A percentile compares a stretch with the other conserved stretches of the same genome.
These are phyloP conservation scores for Eriocheir sinensis DNA, from an alignment of 1,140 invertebrate species.

Conservation along the genomic window DNA sequence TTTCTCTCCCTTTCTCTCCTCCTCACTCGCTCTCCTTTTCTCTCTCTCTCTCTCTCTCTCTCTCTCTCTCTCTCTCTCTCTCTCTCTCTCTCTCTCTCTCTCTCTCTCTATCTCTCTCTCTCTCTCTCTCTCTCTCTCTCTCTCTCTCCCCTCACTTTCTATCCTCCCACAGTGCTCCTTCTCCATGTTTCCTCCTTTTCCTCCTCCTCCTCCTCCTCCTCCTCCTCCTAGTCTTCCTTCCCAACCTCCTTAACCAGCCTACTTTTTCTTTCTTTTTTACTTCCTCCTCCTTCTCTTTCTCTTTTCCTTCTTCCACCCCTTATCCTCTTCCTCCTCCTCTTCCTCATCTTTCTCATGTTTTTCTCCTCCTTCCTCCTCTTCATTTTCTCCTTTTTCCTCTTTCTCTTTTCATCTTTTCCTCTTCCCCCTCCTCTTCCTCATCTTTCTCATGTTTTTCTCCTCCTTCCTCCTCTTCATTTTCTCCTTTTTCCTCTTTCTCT, in stretches of 20 bases:
- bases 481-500: background rate
- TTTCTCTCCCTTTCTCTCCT: background rate
- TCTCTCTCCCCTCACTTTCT: too few species aligned
- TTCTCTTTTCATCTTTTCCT: background rate
- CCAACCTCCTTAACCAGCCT: background rate
- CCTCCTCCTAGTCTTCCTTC: background rate
- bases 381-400: constrained; percentile 29
- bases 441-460: background rate
- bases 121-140: too few species aligned
- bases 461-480: background rate
- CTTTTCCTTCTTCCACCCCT: too few species aligned
- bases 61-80: background rate
- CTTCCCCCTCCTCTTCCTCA: background rate
- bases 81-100: background rate
- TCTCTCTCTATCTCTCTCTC: too few species aligned
- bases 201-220: too few species aligned
- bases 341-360: background rate
- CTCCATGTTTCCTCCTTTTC: background rate
- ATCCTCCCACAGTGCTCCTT: too few species aligned
- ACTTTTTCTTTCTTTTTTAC: background rate
- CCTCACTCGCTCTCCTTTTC: too few species aligned
- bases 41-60: too few species aligned
- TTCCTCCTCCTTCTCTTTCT: background rate
- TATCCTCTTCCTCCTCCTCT: background rate
- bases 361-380: background rate